Conservation (phyloP, 2,888 invertebrate species). For the Dexiosoma caninum region DNA sequence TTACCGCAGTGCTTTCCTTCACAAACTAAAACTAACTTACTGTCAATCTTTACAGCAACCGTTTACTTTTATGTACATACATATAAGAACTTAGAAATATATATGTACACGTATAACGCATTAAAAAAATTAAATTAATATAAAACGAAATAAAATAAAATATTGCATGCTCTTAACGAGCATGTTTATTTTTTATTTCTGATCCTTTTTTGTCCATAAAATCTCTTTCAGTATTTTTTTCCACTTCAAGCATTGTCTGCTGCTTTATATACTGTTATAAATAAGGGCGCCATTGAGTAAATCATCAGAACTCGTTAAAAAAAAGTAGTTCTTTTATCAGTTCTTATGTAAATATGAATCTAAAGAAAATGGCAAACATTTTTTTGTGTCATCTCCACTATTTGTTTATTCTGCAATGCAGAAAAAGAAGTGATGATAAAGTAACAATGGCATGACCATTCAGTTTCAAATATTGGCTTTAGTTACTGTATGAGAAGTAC, state of each 20-base stretch:
- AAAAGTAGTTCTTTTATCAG: not conserved
- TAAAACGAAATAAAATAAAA: too few relatives aligned
- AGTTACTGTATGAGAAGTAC: not conserved
- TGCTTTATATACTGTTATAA: not conserved
- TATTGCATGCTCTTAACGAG: not conserved
- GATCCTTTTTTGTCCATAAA: not conserved
- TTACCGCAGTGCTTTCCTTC: too few relatives aligned
- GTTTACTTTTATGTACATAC: too few relatives aligned
- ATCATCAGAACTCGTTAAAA: not conserved
- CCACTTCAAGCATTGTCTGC: too few relatives aligned
- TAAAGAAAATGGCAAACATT: not conserved
- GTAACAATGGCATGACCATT: slow-evolving; percentile 1
- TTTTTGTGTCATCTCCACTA: not conserved
- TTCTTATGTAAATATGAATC: not conserved
- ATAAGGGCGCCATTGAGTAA: slow-evolving; percentile 38
- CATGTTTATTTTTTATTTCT: not conserved
- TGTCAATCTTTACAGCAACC: too few relatives aligned
- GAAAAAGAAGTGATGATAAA: not conserved
- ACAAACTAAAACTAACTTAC: too few relatives aligned
- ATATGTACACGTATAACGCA: too few relatives aligned
- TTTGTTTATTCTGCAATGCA: not conserved
- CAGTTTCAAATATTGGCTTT: not conserved
- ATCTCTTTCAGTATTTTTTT: not conserved
- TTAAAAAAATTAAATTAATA: too few relatives aligned
- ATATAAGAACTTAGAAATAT: too few relatives aligned